These are phyloP conservation scores for Forbesichthys papilliferus DNA, from an alignment of 2,113 vertebrate genomes.

Conservation along the genomic window DNA sequence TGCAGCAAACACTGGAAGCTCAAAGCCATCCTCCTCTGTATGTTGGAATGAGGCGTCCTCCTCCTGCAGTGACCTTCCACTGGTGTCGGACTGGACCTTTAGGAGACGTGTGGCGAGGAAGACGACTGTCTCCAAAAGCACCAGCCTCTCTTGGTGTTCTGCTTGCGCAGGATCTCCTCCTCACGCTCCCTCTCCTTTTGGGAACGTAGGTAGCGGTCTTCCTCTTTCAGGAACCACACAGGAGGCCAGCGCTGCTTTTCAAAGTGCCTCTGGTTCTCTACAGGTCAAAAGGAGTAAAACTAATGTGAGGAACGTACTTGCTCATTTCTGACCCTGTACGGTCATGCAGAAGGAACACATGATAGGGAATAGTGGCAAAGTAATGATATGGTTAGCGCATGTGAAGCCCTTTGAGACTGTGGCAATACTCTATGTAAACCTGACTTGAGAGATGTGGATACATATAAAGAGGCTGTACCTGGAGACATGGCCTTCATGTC, in stretches of 20 bases:
- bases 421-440: too few species aligned
- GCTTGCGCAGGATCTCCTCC: slow-evolving; percentile 86
- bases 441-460: neutral
- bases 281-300: neutral
- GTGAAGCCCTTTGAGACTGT: too few species aligned
- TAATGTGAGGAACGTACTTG: too few species aligned
- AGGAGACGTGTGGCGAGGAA: slow-evolving; percentile 79
- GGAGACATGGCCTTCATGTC: slow-evolving; percentile 88
- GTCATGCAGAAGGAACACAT: too few species aligned
- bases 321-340: too few species aligned
- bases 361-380: too few species aligned
- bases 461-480: slow-evolving; percentile 67
- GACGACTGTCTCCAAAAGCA: slow-evolving; percentile 87
- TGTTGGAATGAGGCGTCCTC: slow-evolving; percentile 1
- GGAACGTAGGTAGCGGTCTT: slow-evolving; percentile 86
- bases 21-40: slow-evolving; percentile 23
- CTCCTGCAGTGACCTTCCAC: slow-evolving; percentile 2
- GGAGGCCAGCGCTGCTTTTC: slow-evolving; percentile 90
- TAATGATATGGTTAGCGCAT: too few species aligned
- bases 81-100: slow-evolving; percentile 29
- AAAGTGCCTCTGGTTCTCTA: slow-evolving; percentile 85
- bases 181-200: slow-evolving; percentile 84
- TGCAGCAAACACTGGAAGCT: slow-evolving; percentile 35
- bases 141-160: slow-evolving; percentile 85
- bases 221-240: slow-evolving; percentile 89